These are phyloP conservation scores for Strigamia maritima DNA, from an alignment of 2,888 invertebrate genomes.

Conservation along the genomic window DNA sequence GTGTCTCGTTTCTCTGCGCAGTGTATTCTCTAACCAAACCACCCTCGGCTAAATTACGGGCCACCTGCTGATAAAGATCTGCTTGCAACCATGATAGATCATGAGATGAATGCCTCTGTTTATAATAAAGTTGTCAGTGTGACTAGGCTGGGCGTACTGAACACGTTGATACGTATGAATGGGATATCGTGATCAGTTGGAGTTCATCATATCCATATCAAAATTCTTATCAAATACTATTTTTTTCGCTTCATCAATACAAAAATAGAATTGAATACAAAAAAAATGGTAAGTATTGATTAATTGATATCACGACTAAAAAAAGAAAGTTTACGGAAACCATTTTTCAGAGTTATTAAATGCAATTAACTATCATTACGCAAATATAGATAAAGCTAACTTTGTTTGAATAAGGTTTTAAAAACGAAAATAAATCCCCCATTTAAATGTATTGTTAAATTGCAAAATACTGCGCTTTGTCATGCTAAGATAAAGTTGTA, in stretches of 20 bases:
- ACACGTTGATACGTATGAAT: background rate
- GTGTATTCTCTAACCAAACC: background rate
- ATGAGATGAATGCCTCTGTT: slow-evolving; percentile 28
- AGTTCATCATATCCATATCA: background rate
- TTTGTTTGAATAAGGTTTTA: background rate
- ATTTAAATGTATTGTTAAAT: slow-evolving; percentile 8
- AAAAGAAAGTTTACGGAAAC: background rate
- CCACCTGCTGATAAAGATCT: slow-evolving; percentile 30
- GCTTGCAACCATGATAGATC: slow-evolving; percentile 1
- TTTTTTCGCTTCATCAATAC: background rate
- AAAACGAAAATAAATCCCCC: background rate
- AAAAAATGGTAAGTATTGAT: background rate
- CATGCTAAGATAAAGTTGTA: slow-evolving; percentile 6
- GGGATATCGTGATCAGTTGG: slow-evolving; percentile 2
- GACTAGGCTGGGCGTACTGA: slow-evolving; percentile 15
- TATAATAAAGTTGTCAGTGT: slow-evolving; percentile 24
- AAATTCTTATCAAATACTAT: background rate
- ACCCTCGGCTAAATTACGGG: slow-evolving; percentile 11
- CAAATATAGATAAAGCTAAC: background rate
- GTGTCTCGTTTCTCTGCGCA: background rate
- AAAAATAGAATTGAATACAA: background rate
- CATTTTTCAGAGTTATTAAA: background rate
- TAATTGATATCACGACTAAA: background rate
- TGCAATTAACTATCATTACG: background rate
- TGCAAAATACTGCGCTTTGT: slow-evolving; percentile 6